phyloP scores from a whole-genome alignment of 2,113 vertebrate species.

The Tympanuchus pallidicinctus region DNA sequence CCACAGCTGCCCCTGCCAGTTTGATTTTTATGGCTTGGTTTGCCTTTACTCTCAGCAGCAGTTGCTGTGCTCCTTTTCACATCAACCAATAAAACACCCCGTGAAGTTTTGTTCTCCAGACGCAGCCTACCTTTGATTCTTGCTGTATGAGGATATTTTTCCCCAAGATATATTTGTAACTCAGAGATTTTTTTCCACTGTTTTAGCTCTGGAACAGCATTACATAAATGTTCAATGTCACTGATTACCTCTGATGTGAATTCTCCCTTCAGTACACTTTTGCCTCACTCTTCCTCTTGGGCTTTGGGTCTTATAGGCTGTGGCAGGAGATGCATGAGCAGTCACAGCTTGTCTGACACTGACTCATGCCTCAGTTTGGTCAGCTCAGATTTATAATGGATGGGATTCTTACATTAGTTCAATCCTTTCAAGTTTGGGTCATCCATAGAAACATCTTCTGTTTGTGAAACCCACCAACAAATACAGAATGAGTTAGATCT shows the following conservation, averaged over 20 bases:
- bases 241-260: background rate
- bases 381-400: background rate
- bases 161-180: background rate
- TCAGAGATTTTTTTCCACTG: background rate
- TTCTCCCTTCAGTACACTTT: background rate
- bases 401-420: background rate
- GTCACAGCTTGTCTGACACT: background rate
- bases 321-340: background rate
- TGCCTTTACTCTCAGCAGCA: background rate
- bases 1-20: background rate
- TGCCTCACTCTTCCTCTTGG: background rate
- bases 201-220: background rate
- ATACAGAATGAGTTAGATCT: background rate
- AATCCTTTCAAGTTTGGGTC: background rate
- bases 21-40: background rate
- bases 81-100: background rate
- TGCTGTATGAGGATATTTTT: background rate
- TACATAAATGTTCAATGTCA: background rate
- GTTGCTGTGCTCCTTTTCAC: background rate
- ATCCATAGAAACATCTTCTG: background rate
- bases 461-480: background rate
- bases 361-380: background rate
- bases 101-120: background rate
- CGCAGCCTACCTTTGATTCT: background rate
- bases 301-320: background rate